Conservation (phyloP, 2,888 invertebrate species). For the Phortica okadai region DNA sequence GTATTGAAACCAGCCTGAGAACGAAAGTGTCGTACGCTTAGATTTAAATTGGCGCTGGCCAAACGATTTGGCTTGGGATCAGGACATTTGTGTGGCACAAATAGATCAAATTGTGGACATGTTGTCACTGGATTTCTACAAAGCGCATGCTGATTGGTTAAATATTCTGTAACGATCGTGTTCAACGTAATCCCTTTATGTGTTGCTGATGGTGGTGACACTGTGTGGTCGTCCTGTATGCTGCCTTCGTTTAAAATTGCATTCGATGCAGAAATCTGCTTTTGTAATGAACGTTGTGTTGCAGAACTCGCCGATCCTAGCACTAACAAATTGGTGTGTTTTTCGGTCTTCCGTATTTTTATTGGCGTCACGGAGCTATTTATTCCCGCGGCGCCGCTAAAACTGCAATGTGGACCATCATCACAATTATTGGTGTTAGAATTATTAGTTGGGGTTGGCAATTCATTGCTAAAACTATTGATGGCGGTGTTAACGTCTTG, state of each 20-base stretch:
- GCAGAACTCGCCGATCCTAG: not conserved
- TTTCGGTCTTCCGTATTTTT: slow-evolving; percentile 58
- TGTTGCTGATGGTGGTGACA: slow-evolving; percentile 37
- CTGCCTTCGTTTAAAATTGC: slow-evolving; percentile 72
- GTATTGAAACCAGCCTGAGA: slow-evolving; percentile 79
- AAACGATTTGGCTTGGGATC: slow-evolving; percentile 82
- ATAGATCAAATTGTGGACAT: slow-evolving; percentile 96
- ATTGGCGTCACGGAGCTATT: slow-evolving; percentile 57
- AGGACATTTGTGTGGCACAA: slow-evolving; percentile 97
- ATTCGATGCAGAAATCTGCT: slow-evolving; percentile 77
- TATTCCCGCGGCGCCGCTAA: slow-evolving; percentile 40
- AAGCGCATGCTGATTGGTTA: slow-evolving; percentile 97
- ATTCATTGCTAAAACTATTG: slow-evolving; percentile 26
- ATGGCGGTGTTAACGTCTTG: slow-evolving; percentile 71
- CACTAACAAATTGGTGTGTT: slow-evolving; percentile 20
- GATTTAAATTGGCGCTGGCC: slow-evolving; percentile 80
- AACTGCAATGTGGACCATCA: slow-evolving; percentile 11
- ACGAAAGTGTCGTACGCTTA: slow-evolving; percentile 81
- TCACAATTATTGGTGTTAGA: not conserved
- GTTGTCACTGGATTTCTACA: slow-evolving; percentile 99
- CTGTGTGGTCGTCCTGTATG: slow-evolving; percentile 37
- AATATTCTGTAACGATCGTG: slow-evolving; percentile 96
- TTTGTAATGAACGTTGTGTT: slow-evolving; percentile 76
- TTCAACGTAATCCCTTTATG: slow-evolving; percentile 85
- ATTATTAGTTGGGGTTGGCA: slow-evolving; percentile 28